These are phyloP conservation scores for Drosophila melanosoma DNA, from an alignment of 2,888 invertebrate genomes.

Conservation along the genomic window DNA sequence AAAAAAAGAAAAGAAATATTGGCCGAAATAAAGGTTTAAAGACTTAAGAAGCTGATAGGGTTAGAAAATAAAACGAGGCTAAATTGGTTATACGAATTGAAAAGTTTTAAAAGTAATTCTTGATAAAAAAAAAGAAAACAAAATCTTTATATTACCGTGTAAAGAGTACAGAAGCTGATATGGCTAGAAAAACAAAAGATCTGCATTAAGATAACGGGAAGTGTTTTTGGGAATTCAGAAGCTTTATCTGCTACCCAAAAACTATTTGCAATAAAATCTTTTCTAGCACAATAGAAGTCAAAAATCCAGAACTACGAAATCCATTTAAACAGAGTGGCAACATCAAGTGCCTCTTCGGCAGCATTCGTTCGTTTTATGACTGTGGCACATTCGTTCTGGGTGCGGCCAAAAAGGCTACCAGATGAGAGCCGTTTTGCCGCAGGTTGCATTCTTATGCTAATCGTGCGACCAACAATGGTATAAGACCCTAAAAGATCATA, in stretches of 20 bases:
- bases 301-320: slow-evolving; percentile 18
- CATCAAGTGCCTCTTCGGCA: slow-evolving; percentile 48
- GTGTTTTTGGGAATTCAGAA: slow-evolving; percentile 59
- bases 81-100: not conserved
- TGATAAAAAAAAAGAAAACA: not conserved
- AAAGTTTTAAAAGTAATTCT: not conserved
- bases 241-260: slow-evolving; percentile 56
- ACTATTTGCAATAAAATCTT: slow-evolving; percentile 74
- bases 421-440: slow-evolving; percentile 49
- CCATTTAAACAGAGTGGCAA: slow-evolving; percentile 19
- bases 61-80: not conserved
- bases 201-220: slow-evolving; percentile 2
- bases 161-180: not conserved
- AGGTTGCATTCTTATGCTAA: slow-evolving; percentile 77
- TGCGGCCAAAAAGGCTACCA: slow-evolving; percentile 52
- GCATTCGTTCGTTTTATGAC: slow-evolving; percentile 44
- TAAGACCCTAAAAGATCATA: slow-evolving; percentile 43
- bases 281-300: slow-evolving; percentile 27
- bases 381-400: slow-evolving; percentile 59
- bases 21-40: not conserved
- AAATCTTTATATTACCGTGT: not conserved
- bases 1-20: too few species aligned
- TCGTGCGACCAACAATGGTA: slow-evolving; percentile 56
- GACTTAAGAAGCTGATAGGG: not conserved
- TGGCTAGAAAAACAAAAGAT: not conserved